Base-by-base conservation (phyloP, 2,113 vertebrate species). In the Falco punctatus region DNA sequence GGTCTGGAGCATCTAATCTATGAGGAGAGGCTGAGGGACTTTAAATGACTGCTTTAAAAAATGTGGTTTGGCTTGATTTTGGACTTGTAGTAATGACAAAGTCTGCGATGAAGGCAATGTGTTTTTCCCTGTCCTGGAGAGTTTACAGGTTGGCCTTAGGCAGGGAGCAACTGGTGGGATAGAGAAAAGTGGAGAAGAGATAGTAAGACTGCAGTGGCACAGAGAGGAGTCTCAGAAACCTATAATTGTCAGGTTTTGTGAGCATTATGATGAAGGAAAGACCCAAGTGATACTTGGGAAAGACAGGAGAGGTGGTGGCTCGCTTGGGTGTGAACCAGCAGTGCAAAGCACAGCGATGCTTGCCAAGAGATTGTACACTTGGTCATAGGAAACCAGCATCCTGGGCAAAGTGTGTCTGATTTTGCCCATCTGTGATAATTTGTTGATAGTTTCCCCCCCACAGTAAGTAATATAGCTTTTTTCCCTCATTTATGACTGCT, bases 21-120 rank as follows among this genome's bases (percentile, higher is more conserved):
- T 32, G 21, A 81, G 51, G 24, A 93, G 73, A 44, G 17, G 23
- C 28, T 81, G 57, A 46, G 22, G 11, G 23, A 91, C 86, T 95
- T 96, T 66, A 91, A 66, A 66, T 81, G 71, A 82, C 69, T 46
- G 17, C 78, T 97, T 97, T 95, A 95, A 95, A 95, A 95, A 95
- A 91, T 92, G 81, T 79, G 5, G 55, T 74, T 87, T 66, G 61
- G 28, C n/a, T 92, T 81, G n/a, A 40, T 90, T 88, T 81, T 85
- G 40, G 75, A 88, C 30, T 96, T 85, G 22, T 35, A 92, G 83
- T 81, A 75, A 89, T 48, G 93, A 87, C 77, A 77, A 81, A 88
- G 18, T 89, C 48, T 49, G 55, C 81, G 77, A 44, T 81, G 79
- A 96, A 87, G 80, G 83, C 96, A 91, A 91, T 66, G 80, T 95